A percentile compares a stretch with the other conserved stretches of the same genome.
These are phyloP conservation scores for Tetragonisca angustula DNA, from an alignment of 2,888 invertebrate species.

Conservation along the genomic window DNA sequence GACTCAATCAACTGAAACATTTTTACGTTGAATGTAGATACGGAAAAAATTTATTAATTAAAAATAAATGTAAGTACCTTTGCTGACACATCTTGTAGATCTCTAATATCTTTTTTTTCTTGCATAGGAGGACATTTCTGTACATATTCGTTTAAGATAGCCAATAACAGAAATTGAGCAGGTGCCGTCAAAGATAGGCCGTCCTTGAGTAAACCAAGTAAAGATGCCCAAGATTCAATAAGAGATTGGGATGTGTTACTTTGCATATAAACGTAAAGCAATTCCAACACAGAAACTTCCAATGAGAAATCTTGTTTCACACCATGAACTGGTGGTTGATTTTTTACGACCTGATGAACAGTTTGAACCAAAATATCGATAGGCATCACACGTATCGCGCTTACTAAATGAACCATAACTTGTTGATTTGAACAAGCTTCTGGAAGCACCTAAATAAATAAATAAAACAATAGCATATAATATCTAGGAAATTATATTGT, in stretches of 20 bases:
- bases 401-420: slow-evolving; percentile 91
- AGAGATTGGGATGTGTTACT: slow-evolving; percentile 89
- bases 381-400: slow-evolving; percentile 92
- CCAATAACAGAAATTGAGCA: slow-evolving; percentile 91
- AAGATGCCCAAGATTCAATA: slow-evolving; percentile 91
- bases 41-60: background rate
- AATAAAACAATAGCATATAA: slow-evolving; percentile 1
- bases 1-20: slow-evolving; percentile 89
- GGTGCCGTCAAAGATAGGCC: slow-evolving; percentile 90
- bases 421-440: slow-evolving; percentile 89
- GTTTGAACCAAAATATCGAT: slow-evolving; percentile 93
- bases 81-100: slow-evolving; percentile 90
- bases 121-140: slow-evolving; percentile 91
- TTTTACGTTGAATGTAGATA: background rate
- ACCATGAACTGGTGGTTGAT: slow-evolving; percentile 88
- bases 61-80: slow-evolving; percentile 83
- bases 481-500: background rate
- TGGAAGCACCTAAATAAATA: slow-evolving; percentile 85
- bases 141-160: slow-evolving; percentile 93
- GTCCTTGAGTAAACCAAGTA: slow-evolving; percentile 91
- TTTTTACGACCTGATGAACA: slow-evolving; percentile 92
- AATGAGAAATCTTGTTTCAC: slow-evolving; percentile 87
- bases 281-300: slow-evolving; percentile 93
- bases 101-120: slow-evolving; percentile 92
- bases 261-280: slow-evolving; percentile 90